Conservation (phyloP, 92 coral and sea anemone genomes). For the Galaxea fascicularis region DNA sequence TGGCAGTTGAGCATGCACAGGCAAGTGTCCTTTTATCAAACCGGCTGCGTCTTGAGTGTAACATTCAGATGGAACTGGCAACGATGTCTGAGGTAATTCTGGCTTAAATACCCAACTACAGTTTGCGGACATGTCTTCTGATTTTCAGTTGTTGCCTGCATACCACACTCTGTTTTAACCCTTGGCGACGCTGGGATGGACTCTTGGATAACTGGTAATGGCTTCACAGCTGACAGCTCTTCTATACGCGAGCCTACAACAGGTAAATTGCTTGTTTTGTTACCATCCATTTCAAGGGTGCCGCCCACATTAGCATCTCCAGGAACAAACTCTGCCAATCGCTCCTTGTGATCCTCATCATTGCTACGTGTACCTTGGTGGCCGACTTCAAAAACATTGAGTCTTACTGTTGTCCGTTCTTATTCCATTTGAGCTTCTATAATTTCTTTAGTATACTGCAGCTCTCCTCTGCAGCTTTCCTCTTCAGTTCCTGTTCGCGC, state of each 20-base stretch:
- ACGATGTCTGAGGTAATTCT: background rate
- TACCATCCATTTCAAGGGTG: background rate
- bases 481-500: background rate
- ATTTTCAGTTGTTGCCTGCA: background rate
- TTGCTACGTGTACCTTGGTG: background rate
- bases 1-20: background rate
- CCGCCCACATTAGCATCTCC: background rate
- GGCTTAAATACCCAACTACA: background rate
- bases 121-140: background rate
- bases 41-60: background rate
- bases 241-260: background rate
- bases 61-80: background rate
- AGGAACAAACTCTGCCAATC: background rate
- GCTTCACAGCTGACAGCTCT: background rate
- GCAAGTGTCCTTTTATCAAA: background rate
- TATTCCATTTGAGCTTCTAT: constrained; percentile 29
- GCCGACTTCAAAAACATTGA: background rate
- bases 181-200: background rate
- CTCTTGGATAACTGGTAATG: background rate
- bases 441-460: constrained; percentile 6
- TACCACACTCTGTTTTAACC: background rate
- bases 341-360: background rate
- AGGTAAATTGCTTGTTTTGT: background rate
- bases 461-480: background rate
- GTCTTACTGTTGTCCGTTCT: constrained; percentile 8